phyloP scores from a whole-genome alignment of 2,113 vertebrate genomes.

The Bambusicola thoracicus region DNA sequence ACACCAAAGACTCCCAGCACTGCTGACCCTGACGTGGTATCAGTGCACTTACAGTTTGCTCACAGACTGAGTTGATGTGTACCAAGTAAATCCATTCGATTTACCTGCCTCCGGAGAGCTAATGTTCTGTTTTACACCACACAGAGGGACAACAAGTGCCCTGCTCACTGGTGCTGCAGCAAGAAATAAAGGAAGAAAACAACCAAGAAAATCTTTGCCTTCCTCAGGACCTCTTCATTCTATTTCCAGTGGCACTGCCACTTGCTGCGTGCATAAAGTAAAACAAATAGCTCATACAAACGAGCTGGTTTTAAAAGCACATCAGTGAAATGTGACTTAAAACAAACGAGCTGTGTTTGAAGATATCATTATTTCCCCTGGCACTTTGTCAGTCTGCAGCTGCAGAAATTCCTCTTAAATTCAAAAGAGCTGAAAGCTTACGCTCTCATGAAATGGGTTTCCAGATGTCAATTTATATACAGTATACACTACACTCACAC shows the following conservation, averaged over 20 bases:
- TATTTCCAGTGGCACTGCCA: rapidly evolving
- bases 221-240: not conserved
- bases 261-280: not conserved
- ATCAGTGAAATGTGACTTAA: not conserved
- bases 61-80: not conserved
- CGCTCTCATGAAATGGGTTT: not conserved
- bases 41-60: not conserved
- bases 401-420: conserved; percentile 1
- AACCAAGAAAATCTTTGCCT: not conserved
- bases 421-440: not conserved
- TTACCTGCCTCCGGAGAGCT: not conserved
- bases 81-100: not conserved
- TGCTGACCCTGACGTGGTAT: not conserved
- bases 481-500: not conserved
- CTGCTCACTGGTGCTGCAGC: not conserved
- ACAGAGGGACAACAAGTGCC: not conserved
- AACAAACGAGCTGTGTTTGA: conserved; percentile 11
- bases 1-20: not conserved
- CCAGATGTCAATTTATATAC: not conserved
- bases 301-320: conserved; percentile 31
- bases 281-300: conserved; percentile 30
- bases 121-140: not conserved
- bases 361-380: not conserved
- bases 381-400: not conserved
- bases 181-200: not conserved